Evolutionary conservation across 2,113 vertebrate species (phyloP), one percentile per base, ranked within the genome.

Genomic region (Hemiprocne comata): DNA sequence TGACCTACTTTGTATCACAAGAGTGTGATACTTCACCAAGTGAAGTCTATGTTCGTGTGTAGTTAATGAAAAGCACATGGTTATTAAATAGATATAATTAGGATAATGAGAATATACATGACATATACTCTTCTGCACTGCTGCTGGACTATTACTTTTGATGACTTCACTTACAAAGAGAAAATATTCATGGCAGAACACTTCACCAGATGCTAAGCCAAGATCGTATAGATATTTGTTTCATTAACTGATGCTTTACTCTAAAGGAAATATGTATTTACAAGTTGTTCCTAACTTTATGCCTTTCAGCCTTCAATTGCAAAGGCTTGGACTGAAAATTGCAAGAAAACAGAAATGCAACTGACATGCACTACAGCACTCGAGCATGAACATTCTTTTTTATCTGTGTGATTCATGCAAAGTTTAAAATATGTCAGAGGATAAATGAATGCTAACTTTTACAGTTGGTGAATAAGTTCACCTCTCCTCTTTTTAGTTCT

Each of bases 51-150:
- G 38, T 71, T 73, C 24, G 14, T 74, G 13, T 46, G 36, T 77
- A 76, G 34, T n/a, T 67, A 85, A 77, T 42, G 58, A 93, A 38
- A 54, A 80, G 18, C 46, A 53, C 4, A 6, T 61, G 13, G 13
- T 74, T 95, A 77, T 94, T 93, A 65, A 79, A 79, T 51, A 62
- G 46, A n/a, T 80, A 87, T 89, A 83, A 65, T 18, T 71, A 71
- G 55, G 26, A 53, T 25, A 67, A 0, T 44, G 57, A 75, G 38
- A 87, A 36, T 50, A 78, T 48, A 34, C 13, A 2, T 64, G 54
- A 11, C n/a, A 38, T 55, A 15, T 20, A 29, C 51, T 44, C 21
- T 29, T 73, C 54, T 83, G 48, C 67, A 62, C 53, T 87, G 40
- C 57, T 79, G 26, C 33, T 93, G 44, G 23, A 21, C 10, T 58